Evolutionary conservation across 2,888 invertebrate species (phyloP), one percentile per base, ranked within the genome.

Genomic region (Gnatocerus cornutus): DNA sequence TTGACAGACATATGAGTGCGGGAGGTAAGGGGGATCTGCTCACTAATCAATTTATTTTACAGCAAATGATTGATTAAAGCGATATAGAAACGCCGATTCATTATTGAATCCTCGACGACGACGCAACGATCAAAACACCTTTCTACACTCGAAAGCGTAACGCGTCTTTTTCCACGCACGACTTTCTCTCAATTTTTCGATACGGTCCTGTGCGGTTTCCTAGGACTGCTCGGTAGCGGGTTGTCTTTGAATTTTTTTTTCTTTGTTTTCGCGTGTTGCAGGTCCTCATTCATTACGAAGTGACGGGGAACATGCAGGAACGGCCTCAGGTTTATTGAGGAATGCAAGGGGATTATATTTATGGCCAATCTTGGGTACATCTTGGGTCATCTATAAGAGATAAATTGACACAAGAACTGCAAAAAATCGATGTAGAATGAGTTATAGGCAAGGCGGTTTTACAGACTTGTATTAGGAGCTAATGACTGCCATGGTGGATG

Each of bases 41-140:
- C 75, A 80, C 82, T 83, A 84, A 84, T 83, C 83, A 84, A 83
- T 84, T 83, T 83, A 81, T 81, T 82, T 80, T 81, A 82, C 81
- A 77, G 77, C 75, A 75, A 68, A 77, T 82, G 83, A 83, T 83
- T 83, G 84, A 83, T 83, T 83, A 81, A 82, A 79, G 76, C 80
- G 82, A 83, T 82, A 82, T 76, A 82, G 81, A 81, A 80, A 77
- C 78, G 83, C 81, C 81, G 81, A 82, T 79, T 82, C 81, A 82
- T 82, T 80, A 82, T 81, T 80, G 79, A 77, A 70, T 65, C 45
- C 45, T 55, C 55, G 27, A 21, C 52, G 58, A 37, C 33, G 48
- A 43, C 53, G 10, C 43, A 9, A 8, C 21, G 16, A 21, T 48
- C 33, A 55, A 46, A 12, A 43, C 16, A 41, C 16, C 43, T 29